Conservation (phyloP, 2,797 vertebrate species). For the Poecilia wingei region DNA sequence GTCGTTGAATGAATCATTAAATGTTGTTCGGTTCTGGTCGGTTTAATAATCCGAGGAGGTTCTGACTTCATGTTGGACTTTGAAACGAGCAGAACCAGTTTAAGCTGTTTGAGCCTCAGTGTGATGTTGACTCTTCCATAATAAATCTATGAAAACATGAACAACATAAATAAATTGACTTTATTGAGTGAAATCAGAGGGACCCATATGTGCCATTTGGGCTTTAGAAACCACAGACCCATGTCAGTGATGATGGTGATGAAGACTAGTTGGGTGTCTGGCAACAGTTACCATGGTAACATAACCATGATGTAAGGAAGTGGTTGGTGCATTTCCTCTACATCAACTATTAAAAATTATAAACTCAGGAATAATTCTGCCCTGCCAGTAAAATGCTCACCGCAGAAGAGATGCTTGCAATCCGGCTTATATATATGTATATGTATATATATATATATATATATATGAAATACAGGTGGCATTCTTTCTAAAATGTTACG, state of each 20-base stretch:
- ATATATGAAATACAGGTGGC: too few species aligned
- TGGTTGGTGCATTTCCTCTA: too few species aligned
- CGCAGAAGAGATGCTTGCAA: too few species aligned
- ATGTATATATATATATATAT: too few species aligned
- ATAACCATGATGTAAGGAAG: not conserved
- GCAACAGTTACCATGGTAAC: not conserved
- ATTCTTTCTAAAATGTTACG: too few species aligned
- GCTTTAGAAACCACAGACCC: too few species aligned
- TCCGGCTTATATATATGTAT: too few species aligned
- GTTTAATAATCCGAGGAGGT: not conserved
- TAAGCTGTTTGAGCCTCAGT: not conserved
- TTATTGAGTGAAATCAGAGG: not conserved
- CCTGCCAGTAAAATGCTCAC: too few species aligned
- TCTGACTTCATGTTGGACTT: not conserved
- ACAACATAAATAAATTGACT: not conserved
- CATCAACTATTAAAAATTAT: too few species aligned
- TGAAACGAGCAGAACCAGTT: not conserved
- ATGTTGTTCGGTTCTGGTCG: not conserved
- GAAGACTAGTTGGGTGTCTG: too few species aligned
- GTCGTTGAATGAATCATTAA: not conserved
- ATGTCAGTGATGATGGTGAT: too few species aligned
- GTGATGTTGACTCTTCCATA: not conserved
- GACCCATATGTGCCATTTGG: not conserved
- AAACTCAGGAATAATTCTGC: too few species aligned
- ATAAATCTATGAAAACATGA: conserved; percentile 5